Conservation (phyloP, 2,888 invertebrate genomes). For the Trichogramma dendrolimi region DNA sequence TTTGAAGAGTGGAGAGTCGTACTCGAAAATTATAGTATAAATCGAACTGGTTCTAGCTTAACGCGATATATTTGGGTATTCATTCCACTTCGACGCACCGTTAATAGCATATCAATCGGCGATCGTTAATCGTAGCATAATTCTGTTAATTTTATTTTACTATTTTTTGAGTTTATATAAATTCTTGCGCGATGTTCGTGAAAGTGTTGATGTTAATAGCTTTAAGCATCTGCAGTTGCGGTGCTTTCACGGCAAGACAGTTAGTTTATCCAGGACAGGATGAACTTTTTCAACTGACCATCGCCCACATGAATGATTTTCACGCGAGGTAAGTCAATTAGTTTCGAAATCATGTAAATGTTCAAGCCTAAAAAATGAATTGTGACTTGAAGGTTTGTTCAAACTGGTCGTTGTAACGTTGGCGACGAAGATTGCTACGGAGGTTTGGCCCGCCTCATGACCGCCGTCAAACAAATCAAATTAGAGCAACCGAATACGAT, state of each 20-base stretch:
- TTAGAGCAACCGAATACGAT: constrained; percentile 59
- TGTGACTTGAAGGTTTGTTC: constrained; percentile 56
- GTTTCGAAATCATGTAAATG: neutral
- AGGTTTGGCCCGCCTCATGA: constrained; percentile 65
- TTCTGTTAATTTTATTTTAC: no score
- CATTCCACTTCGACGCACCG: no score
- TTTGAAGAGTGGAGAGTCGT: no score
- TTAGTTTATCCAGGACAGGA: constrained; percentile 36
- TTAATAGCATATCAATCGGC: no score
- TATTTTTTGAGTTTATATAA: no score
- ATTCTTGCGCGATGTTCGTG: no score
- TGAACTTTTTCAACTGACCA: constrained; percentile 57
- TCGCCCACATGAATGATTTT: constrained; percentile 59
- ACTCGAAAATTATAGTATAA: no score
- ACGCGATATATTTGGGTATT: no score
- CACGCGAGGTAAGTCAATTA: constrained; percentile 56
- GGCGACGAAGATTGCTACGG: constrained; percentile 61
- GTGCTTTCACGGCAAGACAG: constrained; percentile 36
- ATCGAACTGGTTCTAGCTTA: no score
- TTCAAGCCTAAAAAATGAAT: neutral
- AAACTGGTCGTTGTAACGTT: constrained; percentile 59
- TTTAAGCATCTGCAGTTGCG: neutral
- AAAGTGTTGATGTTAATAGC: no score
- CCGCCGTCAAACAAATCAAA: constrained; percentile 52
- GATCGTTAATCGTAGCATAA: no score